phyloP scores from a whole-genome alignment of 2,888 invertebrate species.

The Slavum lentiscoides region DNA sequence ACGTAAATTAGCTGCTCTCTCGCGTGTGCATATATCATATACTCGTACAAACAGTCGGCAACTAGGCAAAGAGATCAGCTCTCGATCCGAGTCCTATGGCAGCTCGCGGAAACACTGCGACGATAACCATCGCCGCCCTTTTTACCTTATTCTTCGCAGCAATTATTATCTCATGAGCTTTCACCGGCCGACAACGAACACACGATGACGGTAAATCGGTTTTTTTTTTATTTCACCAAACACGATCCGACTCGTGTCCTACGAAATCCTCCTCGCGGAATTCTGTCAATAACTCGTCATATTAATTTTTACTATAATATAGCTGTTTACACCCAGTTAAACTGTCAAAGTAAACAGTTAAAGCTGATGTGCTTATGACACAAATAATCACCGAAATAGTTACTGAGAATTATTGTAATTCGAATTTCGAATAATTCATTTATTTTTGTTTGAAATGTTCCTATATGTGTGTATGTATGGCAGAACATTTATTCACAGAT shows the following conservation, averaged over 20 bases:
- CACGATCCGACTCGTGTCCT: neutral
- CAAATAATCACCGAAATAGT: no score
- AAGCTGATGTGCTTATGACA: no score
- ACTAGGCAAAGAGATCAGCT: constrained; percentile 49
- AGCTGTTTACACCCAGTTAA: no score
- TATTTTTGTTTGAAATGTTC: no score
- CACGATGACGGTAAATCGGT: neutral
- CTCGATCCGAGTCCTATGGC: constrained; percentile 29
- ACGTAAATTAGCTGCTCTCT: constrained; percentile 40
- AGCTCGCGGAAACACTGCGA: constrained; percentile 22
- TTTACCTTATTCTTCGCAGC: constrained; percentile 21
- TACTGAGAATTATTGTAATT: no score
- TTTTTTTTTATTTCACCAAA: neutral
- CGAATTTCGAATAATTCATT: no score
- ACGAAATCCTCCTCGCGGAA: no score
- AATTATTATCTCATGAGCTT: constrained; percentile 35
- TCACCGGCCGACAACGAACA: constrained; percentile 9
- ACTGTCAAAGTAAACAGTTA: no score
- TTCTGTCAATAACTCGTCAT: no score
- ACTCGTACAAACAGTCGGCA: neutral
- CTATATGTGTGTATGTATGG: no score
- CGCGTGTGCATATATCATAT: neutral
- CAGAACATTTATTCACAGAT: no score
- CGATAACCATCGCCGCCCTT: constrained; percentile 48
- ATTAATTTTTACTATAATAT: no score